Conservation (phyloP, 2,113 vertebrate species). For the Choloepus hoffmanni region DNA sequence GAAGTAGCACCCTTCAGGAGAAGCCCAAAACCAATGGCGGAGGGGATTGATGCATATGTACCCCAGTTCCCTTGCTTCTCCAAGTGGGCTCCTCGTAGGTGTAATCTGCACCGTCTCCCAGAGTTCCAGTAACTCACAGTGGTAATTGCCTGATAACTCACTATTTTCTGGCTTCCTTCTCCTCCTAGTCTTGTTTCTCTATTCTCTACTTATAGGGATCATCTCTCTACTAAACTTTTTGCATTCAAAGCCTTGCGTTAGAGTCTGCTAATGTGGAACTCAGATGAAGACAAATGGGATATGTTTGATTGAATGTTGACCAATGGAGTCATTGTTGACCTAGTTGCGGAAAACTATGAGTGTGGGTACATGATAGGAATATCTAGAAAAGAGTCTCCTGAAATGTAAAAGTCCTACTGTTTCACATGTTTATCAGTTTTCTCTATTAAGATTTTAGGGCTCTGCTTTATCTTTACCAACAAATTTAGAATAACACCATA, state of each 20-base stretch:
- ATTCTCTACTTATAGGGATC: neutral
- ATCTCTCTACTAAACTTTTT: neutral
- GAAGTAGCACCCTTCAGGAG: neutral
- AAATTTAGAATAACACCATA: slow-evolving; percentile 20
- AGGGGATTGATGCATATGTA: neutral
- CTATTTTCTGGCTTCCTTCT: neutral
- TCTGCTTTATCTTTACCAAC: slow-evolving; percentile 16
- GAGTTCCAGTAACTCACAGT: neutral
- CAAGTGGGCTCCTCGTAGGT: neutral
- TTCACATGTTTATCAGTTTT: neutral
- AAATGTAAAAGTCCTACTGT: neutral
- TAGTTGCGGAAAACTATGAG: neutral
- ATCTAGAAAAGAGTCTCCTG: neutral
- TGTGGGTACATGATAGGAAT: neutral
- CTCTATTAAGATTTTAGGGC: neutral
- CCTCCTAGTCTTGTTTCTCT: neutral
- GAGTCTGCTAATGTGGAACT: neutral
- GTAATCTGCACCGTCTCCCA: neutral
- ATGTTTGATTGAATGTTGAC: neutral
- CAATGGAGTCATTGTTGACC: neutral
- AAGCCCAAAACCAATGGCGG: neutral
- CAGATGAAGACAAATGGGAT: neutral
- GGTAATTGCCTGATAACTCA: neutral
- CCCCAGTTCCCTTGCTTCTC: neutral
- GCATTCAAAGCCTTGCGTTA: neutral